phyloP scores from a whole-genome alignment of 2,888 invertebrate genomes.

The Drosophila robusta region DNA sequence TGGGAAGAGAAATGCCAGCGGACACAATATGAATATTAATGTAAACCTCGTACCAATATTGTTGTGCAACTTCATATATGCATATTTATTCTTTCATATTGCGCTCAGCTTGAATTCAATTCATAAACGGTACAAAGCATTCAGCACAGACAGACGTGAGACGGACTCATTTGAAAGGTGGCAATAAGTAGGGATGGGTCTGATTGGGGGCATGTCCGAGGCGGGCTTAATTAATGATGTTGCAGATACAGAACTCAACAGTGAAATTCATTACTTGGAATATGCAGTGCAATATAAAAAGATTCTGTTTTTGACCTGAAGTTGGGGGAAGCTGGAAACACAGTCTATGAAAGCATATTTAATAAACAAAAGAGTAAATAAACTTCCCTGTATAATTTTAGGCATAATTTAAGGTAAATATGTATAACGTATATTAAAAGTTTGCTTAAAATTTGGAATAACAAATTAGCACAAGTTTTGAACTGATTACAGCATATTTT shows the following conservation, averaged over 20 bases:
- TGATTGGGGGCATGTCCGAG: conserved; percentile 14
- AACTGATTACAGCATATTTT: too few species aligned
- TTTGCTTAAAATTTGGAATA: too few species aligned
- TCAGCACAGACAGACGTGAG: conserved; percentile 20
- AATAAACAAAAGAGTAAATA: neutral
- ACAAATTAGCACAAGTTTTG: too few species aligned
- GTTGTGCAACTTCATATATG: conserved; percentile 26
- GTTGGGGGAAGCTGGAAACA: neutral
- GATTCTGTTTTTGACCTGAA: neutral
- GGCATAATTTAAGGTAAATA: too few species aligned
- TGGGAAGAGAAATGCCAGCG: conserved; percentile 32
- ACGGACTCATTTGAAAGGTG: conserved; percentile 29
- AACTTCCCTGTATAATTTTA: too few species aligned
- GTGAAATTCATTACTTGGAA: conserved; percentile 20
- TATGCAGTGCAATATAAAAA: neutral
- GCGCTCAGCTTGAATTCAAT: conserved; percentile 57
- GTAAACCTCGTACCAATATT: conserved; percentile 43
- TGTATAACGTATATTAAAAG: too few species aligned
- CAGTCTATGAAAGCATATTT: neutral
- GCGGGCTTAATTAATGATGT: conserved; percentile 53
- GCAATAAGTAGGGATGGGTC: conserved; percentile 18
- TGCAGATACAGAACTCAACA: conserved; percentile 16
- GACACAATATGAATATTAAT: conserved; percentile 56
- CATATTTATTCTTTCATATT: conserved; percentile 19
- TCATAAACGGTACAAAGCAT: conserved; percentile 47